Percentiles rank a stretch among this genome's conserved stretches.
Conservation (phyloP, 2,797 vertebrate genomes). For the Distichodus sexfasciatus region DNA sequence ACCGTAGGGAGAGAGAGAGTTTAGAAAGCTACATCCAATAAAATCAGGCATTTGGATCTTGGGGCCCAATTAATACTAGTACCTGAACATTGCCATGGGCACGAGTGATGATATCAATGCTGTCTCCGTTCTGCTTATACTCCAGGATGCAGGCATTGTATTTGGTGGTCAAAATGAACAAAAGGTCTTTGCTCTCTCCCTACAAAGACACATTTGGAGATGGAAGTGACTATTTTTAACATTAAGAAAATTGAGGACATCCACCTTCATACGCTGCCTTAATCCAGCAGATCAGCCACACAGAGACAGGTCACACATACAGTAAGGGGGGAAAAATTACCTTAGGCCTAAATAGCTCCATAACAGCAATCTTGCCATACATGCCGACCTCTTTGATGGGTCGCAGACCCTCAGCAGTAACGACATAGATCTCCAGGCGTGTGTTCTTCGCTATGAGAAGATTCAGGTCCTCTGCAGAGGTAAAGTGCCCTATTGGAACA, state of each 20-base stretch:
- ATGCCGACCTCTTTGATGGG: constrained; percentile 98
- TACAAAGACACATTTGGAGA: constrained; percentile 59
- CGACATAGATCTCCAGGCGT: constrained; percentile 95
- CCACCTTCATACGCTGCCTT: not conserved
- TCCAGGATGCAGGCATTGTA: constrained; percentile 98
- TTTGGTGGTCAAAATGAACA: constrained; percentile 97
- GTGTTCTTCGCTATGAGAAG: constrained; percentile 98
- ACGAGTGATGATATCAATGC: constrained; percentile 95
- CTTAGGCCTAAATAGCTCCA: constrained; percentile 98
- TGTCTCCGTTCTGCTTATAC: constrained; percentile 96
- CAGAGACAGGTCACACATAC: not conserved
- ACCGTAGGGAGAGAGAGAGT: not conserved
- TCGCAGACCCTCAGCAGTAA: constrained; percentile 92
- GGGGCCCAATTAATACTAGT: not conserved
- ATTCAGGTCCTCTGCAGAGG: constrained; percentile 93
- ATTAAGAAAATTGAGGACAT: not conserved
- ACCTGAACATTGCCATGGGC: constrained; percentile 98
- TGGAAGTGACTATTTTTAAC: no score
- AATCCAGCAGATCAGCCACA: not conserved
- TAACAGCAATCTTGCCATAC: constrained; percentile 96
- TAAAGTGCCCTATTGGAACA: constrained; percentile 85
- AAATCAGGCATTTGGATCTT: not conserved
- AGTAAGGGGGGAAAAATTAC: constrained; percentile 58
- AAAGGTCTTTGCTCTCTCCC: constrained; percentile 95
- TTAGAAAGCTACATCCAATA: not conserved